phyloP scores from a whole-genome alignment of 2,113 vertebrate species.

The Anolis carolinensis region DNA sequence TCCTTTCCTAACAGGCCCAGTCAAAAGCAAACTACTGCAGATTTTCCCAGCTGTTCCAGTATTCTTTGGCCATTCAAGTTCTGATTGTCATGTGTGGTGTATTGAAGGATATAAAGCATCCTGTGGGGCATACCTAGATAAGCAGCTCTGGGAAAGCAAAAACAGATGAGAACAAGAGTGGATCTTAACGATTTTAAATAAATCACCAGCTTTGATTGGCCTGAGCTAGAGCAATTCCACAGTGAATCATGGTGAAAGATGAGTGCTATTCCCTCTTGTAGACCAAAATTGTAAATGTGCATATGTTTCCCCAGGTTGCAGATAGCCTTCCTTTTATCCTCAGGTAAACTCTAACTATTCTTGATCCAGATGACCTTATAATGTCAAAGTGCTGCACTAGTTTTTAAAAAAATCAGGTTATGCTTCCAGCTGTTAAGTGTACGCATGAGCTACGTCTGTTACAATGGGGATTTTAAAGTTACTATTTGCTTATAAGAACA shows the following conservation, averaged over 20 bases:
- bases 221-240: slow-evolving; percentile 13
- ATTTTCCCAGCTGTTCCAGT: too few relatives aligned
- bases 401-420: slow-evolving; percentile 35
- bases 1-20: too few relatives aligned
- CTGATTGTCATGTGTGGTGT: too few relatives aligned
- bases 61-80: too few relatives aligned
- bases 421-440: slow-evolving; percentile 46
- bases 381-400: slow-evolving; percentile 32
- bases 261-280: neutral
- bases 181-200: slow-evolving; percentile 25
- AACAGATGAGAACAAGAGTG: neutral
- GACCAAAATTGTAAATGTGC: neutral
- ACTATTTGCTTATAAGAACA: neutral
- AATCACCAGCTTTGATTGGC: neutral
- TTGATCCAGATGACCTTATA: neutral
- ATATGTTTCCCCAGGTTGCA: slow-evolving; percentile 9
- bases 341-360: slow-evolving; percentile 34
- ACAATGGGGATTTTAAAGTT: slow-evolving; percentile 28
- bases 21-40: too few relatives aligned
- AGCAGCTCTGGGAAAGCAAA: neutral
- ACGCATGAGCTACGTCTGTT: slow-evolving; percentile 45
- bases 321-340: neutral
- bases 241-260: neutral
- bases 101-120: too few relatives aligned
- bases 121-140: too few relatives aligned